These are phyloP conservation scores for Chiloscyllium punctatum DNA, from an alignment of 2,797 vertebrate genomes.

Conservation along the genomic window DNA sequence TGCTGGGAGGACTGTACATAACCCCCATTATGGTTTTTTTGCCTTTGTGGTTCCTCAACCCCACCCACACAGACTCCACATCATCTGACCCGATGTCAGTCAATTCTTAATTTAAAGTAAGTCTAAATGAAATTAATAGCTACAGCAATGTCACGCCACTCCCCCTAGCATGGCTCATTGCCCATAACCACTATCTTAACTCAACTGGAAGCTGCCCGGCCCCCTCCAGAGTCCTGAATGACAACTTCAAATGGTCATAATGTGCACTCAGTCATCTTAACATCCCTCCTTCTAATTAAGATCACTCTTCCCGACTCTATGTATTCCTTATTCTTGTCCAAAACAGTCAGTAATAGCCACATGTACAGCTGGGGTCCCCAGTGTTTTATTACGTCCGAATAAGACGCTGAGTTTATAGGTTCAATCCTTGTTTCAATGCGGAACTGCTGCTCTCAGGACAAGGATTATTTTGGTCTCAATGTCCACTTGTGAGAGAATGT, in stretches of 20 bases:
- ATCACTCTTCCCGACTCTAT: neutral
- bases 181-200: no score
- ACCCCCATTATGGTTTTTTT: no score
- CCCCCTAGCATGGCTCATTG: no score
- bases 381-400: neutral
- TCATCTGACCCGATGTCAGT: no score
- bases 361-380: neutral
- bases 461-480: neutral
- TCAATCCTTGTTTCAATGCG: neutral
- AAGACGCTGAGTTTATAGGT: neutral
- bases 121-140: no score
- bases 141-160: no score
- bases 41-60: no score
- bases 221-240: neutral
- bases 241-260: neutral
- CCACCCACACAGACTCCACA: no score
- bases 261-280: neutral
- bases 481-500: neutral
- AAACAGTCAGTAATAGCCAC: neutral
- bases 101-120: no score
- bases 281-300: neutral
- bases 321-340: neutral
- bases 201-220: no score
- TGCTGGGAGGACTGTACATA: no score
- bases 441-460: neutral